These are phyloP conservation scores for Poliocrania exsul DNA, from an alignment of 2,797 vertebrate genomes.

Conservation along the genomic window DNA sequence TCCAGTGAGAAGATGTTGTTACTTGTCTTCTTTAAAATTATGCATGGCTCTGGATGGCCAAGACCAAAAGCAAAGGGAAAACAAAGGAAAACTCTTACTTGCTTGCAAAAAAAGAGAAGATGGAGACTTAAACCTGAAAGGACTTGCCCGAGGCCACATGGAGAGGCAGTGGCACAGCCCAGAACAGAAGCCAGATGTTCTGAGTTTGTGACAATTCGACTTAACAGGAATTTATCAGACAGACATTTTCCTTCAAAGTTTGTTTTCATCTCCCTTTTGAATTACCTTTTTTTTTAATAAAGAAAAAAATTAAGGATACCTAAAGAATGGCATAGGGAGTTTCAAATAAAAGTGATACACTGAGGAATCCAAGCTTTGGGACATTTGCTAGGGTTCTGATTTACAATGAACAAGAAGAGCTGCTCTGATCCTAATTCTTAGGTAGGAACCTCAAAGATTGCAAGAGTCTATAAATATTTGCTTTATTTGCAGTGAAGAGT, in stretches of 20 bases:
- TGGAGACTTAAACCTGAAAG: background rate
- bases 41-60: background rate
- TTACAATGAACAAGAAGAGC: background rate
- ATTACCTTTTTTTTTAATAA: background rate
- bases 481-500: constrained; percentile 49
- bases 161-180: background rate
- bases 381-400: background rate
- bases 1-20: background rate
- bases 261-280: constrained; percentile 7
- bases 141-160: background rate
- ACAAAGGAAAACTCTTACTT: background rate
- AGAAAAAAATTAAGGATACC: background rate
- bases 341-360: background rate
- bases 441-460: constrained; percentile 30
- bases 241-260: background rate
- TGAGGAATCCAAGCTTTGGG: background rate
- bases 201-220: background rate
- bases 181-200: constrained; percentile 35
- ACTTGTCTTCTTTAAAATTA: background rate
- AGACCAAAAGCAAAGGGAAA: background rate
- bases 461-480: constrained; percentile 58
- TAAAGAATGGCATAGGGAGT: background rate
- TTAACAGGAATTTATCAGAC: background rate
- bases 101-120: background rate
- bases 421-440: constrained; percentile 1